Evolutionary conservation across 2,797 vertebrate species (phyloP).

Genomic region (Sebastes nivosus): DNA sequence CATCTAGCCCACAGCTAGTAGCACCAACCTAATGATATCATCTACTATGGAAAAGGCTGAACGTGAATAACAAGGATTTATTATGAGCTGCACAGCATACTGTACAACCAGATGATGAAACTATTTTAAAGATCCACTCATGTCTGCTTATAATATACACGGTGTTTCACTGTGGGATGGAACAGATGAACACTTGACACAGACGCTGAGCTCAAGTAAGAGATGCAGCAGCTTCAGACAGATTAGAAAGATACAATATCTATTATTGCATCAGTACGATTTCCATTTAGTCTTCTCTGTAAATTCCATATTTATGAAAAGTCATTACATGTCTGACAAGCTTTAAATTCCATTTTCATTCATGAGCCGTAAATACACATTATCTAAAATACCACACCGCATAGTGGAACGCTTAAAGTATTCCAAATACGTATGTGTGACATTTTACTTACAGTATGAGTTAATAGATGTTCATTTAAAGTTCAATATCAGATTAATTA

Average conservation of each 20-base stretch:
- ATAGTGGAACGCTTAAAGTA: too few species aligned
- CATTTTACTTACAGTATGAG: neutral
- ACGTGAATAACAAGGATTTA: conserved; percentile 40
- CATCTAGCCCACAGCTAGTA: conserved; percentile 30
- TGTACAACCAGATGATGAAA: conserved; percentile 38
- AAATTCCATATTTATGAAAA: neutral
- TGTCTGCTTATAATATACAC: conserved; percentile 11
- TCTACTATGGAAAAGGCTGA: conserved; percentile 17
- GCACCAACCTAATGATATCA: conserved; percentile 51
- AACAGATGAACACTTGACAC: neutral
- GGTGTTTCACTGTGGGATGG: neutral
- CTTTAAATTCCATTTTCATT: neutral
- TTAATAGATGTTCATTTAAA: neutral
- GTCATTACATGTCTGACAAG: neutral
- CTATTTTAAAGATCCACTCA: conserved; percentile 29
- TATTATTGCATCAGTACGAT: neutral
- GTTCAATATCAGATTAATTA: neutral
- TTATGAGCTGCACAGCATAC: conserved; percentile 11
- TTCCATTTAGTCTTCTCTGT: neutral
- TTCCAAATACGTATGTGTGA: too few species aligned
- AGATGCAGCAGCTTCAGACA: neutral
- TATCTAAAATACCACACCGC: neutral
- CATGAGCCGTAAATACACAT: neutral
- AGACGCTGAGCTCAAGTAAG: conserved; percentile 7
- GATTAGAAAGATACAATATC: neutral